phyloP scores from a whole-genome alignment of 1,140 invertebrate species.

The Atta texana region DNA sequence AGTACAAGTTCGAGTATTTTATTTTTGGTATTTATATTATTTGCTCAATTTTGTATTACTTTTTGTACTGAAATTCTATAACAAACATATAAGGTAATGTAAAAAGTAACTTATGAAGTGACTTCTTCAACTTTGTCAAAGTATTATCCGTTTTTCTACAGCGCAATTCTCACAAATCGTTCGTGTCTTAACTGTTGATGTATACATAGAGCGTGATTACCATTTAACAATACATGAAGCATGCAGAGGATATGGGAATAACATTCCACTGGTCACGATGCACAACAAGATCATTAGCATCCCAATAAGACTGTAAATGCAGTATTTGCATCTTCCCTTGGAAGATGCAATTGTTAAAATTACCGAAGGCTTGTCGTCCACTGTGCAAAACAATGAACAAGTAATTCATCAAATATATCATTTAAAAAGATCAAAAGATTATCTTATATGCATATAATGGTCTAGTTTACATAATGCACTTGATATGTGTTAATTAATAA shows the following conservation, averaged over 20 bases:
- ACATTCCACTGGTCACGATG: conserved; percentile 20
- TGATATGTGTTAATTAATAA: no score
- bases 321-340: conserved; percentile 30
- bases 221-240: conserved; percentile 77
- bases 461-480: no score
- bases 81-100: no score
- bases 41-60: no score
- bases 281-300: conserved; percentile 49
- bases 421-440: neutral
- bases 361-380: neutral
- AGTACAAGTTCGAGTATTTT: no score
- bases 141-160: neutral
- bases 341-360: conserved; percentile 4
- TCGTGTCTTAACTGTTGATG: neutral
- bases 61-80: no score
- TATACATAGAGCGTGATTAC: conserved; percentile 47
- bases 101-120: no score
- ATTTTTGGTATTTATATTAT: no score
- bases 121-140: no score
- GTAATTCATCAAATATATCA: neutral
- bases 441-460: neutral
- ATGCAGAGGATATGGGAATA: conserved; percentile 76
- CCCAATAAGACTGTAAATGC: conserved; percentile 24
- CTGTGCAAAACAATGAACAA: neutral
- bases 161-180: neutral